Base-by-base conservation (phyloP, 2,797 vertebrate species). In the Enteromius thamalakanensis region DNA sequence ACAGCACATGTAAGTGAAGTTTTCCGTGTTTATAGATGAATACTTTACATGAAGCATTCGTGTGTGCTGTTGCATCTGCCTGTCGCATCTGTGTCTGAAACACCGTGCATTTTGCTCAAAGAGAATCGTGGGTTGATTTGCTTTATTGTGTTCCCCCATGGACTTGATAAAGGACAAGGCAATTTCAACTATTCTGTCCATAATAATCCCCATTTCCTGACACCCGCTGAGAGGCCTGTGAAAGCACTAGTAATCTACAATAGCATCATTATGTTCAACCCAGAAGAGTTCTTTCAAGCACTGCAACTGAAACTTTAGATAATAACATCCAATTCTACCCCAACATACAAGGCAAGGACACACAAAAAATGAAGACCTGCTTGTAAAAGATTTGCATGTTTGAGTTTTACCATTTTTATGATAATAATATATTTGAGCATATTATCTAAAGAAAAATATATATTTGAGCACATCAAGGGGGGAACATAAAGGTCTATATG, bases 201-300 rank as follows among this genome's bases (percentile, higher is more conserved):
- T 84, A 86, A 87, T 84, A 82, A 84, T 82, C 65, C 53, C 26
- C 53, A 74, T 86, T 84, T 87, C 23, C 85, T 74, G 42, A 69
- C 82, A 82, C 84, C 85, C 32, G 58, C 84, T 76, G 87, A 47
- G 88, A 84, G 65, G 40, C 70, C 70, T 76, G 69, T 40, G 53
- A 85, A 79, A 47, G 72, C 55, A 64, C 60, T 5, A 17, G 65
- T 72, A 76, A 80, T 87, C 80, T 82, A 62, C 81, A 80, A 86
- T 65, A 55, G 49, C n/a, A 82, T 86, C 69, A 83, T 86, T 83
- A 79, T 71, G 45, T 70, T 53, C 67, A 80, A 58, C 67, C 65
- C 74, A 55, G 53, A 86, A 82, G 37, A 77, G 34, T 60, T 62
- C 49, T 80, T 86, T 83, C 79, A 79, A 53, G 70, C 76, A 60